A percentile compares a stretch with the other conserved stretches of the same genome.
phyloP scores from a whole-genome alignment of 2,113 vertebrate species.

The Neomonachus schauinslandi region DNA sequence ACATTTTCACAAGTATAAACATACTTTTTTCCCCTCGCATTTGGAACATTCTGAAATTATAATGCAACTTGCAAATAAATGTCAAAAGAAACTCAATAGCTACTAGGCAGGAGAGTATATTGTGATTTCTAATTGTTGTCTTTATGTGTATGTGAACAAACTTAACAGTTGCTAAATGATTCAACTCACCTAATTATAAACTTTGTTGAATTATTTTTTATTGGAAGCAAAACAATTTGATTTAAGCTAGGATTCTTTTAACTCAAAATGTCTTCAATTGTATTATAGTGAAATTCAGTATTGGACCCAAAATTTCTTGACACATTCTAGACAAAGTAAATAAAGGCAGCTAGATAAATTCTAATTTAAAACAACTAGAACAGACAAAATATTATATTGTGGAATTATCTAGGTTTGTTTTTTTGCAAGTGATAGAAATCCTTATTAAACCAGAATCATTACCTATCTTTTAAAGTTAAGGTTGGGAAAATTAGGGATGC shows the following conservation, averaged over 20 bases:
- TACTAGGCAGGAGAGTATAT: not conserved
- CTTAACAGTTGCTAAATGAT: not conserved
- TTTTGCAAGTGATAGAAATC: not conserved
- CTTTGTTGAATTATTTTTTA: not conserved
- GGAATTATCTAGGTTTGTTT: not conserved
- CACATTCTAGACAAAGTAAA: not conserved
- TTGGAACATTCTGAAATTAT: not conserved
- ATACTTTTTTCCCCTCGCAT: not conserved
- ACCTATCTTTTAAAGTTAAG: not conserved
- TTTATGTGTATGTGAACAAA: not conserved
- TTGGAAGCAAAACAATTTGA: not conserved
- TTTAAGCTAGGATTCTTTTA: not conserved
- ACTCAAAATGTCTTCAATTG: not conserved
- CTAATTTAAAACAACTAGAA: not conserved
- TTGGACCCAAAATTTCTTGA: not conserved
- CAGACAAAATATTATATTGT: not conserved
- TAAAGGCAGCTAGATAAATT: not conserved
- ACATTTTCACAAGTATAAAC: not conserved
- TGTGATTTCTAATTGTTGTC: not conserved
- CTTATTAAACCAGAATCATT: not conserved
- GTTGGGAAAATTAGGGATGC: not conserved
- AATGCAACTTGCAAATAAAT: not conserved
- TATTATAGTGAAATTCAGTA: not conserved
- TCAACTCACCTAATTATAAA: not conserved
- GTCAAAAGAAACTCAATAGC: not conserved